Conservation (phyloP, 2,113 vertebrate genomes). For the Rutilus rutilus region DNA sequence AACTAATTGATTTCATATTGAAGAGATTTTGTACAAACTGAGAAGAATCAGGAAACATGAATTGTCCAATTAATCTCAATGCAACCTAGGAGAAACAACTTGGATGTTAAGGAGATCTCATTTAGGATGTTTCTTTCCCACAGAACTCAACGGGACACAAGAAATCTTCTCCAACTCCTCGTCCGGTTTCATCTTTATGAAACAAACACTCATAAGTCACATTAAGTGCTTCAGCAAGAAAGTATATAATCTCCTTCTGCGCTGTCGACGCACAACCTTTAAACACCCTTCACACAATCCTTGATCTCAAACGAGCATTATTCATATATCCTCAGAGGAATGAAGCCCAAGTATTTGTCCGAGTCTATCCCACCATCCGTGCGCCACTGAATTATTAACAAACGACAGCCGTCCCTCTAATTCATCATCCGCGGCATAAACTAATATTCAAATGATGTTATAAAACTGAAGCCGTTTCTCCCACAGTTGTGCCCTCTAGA, state of each 20-base stretch:
- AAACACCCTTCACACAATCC: conserved; percentile 63
- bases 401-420: conserved; percentile 59
- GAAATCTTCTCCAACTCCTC: not conserved
- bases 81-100: not conserved
- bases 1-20: not conserved
- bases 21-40: not conserved
- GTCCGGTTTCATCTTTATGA: conserved; percentile 47
- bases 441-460: conserved; percentile 62
- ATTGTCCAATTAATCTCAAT: not conserved
- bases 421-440: conserved; percentile 56
- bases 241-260: conserved; percentile 56
- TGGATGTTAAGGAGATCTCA: not conserved
- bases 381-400: conserved; percentile 60
- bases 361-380: conserved; percentile 50
- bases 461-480: conserved; percentile 58
- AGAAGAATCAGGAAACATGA: not conserved
- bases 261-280: conserved; percentile 60
- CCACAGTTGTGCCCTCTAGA: conserved; percentile 58
- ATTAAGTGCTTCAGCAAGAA: conserved; percentile 55
- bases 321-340: conserved; percentile 59
- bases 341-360: conserved; percentile 56
- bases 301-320: conserved; percentile 59
- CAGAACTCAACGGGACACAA: not conserved
- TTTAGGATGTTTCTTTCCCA: not conserved
- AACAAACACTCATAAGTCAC: conserved; percentile 59